Conservation (phyloP, 2,888 invertebrate genomes). For the Clistopyga incitator region DNA sequence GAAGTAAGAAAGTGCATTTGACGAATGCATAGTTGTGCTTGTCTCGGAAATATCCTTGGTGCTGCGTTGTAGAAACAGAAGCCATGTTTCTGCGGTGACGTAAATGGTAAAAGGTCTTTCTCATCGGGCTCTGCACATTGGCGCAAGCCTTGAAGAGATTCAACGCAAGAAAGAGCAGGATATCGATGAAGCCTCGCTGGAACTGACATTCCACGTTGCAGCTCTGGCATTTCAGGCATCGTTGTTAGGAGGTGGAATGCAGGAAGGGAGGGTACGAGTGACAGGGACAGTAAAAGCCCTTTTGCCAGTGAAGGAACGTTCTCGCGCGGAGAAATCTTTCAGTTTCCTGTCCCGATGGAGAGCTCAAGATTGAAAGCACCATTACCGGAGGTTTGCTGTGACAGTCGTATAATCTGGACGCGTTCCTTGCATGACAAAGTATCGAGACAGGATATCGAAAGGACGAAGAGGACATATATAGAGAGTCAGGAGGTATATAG, state of each 20-base stretch:
- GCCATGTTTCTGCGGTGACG: neutral
- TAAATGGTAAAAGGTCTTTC: neutral
- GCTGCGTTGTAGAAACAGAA: neutral
- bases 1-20: slow-evolving; percentile 16
- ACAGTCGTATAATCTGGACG: slow-evolving; percentile 39
- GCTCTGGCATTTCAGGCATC: slow-evolving; percentile 17
- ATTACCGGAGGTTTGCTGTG: slow-evolving; percentile 10
- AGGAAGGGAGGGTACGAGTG: neutral
- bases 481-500: neutral
- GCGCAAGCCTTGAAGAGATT: neutral
- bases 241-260: neutral
- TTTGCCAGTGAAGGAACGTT: neutral
- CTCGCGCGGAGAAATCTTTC: neutral
- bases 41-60: slow-evolving; percentile 9
- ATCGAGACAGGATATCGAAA: slow-evolving; percentile 49
- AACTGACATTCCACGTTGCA: slow-evolving; percentile 29
- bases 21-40: slow-evolving; percentile 21
- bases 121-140: neutral
- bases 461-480: slow-evolving; percentile 8
- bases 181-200: neutral
- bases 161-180: neutral
- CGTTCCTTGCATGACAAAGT: slow-evolving; percentile 43
- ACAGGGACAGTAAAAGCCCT: neutral
- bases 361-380: slow-evolving; percentile 43
- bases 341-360: slow-evolving; percentile 29